Evolutionary conservation across 1,140 invertebrate species (phyloP), one percentile per base, ranked within the genome.

Genomic region (Bombus breviceps): DNA sequence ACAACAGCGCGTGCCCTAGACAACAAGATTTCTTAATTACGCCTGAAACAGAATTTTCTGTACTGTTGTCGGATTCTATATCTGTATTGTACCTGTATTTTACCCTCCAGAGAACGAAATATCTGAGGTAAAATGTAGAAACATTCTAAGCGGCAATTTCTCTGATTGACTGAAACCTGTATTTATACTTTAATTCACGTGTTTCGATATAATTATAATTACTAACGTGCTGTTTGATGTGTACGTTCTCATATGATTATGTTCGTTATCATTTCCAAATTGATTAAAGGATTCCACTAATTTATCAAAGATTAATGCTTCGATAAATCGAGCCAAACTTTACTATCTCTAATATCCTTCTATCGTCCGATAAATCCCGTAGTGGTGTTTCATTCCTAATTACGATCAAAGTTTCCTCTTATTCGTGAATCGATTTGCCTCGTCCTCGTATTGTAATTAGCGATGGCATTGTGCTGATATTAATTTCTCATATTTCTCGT

Each of bases 1-100:
- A 66, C 76, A 83, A 83, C 73, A 59, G 57, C 64, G 68, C 47
- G 64, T 59, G 71, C 64, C 32, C 34, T 37, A 32, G 22, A 37
- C 22, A 47, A 57, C 74, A 69, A 57, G 81, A 83, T 83, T 83
- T 83, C 74, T 83, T 83, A 83, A 83, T 83, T 83, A 77, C 47
- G 37, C 25, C n/a, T 28, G 62, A 68, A 77, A 83, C 53, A 41
- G 62, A 57, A 83, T 83, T 83, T 68, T 9, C 9, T n/a, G 59
- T n/a, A n/a, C 28, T 62, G 28, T n/a, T 62, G 28, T 62, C 47
- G 18, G 18, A 13, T n/a, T 62, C 28, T 62, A 12, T 28, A 12
- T 62, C 10, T 62, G 6, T 62, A 28, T n/a, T 22, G 28, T 62
- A n/a, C 12, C 28, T n/a, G 43, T 28, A 53, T 22, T 53, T 53